Evolutionary conservation across 2,797 vertebrate genomes (phyloP).

Genomic region (Phalloptychus januarius): DNA sequence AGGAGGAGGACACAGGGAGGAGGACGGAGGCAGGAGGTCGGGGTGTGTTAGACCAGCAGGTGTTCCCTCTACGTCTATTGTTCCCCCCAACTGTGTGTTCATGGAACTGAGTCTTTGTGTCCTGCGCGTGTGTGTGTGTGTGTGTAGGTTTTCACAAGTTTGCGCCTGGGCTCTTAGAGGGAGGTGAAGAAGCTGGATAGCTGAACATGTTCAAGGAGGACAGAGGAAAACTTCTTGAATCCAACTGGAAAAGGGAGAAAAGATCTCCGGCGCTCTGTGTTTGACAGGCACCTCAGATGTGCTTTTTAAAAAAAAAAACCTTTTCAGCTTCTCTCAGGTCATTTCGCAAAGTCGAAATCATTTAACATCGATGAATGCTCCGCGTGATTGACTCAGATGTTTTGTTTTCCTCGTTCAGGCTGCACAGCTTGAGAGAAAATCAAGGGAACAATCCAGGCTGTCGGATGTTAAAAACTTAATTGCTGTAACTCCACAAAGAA

Average conservation of each 20-base stretch:
- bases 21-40: constrained; percentile 25
- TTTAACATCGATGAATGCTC: too few species aligned
- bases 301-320: not conserved
- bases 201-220: constrained; percentile 3
- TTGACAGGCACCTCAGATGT: not conserved
- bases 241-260: not conserved
- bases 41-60: constrained; percentile 68
- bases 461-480: not conserved
- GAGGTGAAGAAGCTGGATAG: constrained; percentile 21
- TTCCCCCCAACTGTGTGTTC: constrained; percentile 38
- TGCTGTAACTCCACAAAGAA: not conserved
- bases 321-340: not conserved
- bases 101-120: constrained; percentile 10
- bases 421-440: not conserved
- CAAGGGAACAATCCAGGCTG: not conserved
- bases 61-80: constrained; percentile 72
- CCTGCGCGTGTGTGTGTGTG: not conserved
- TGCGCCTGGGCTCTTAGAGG: constrained; percentile 6
- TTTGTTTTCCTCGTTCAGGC: not conserved
- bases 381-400: not conserved
- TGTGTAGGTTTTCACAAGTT: not conserved
- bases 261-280: not conserved
- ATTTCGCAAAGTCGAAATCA: not conserved
- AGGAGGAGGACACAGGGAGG: too few species aligned
- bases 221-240: not conserved